Evolutionary conservation across 2,113 vertebrate species (phyloP).

Genomic region (Heterotilapia buettikoferi): DNA sequence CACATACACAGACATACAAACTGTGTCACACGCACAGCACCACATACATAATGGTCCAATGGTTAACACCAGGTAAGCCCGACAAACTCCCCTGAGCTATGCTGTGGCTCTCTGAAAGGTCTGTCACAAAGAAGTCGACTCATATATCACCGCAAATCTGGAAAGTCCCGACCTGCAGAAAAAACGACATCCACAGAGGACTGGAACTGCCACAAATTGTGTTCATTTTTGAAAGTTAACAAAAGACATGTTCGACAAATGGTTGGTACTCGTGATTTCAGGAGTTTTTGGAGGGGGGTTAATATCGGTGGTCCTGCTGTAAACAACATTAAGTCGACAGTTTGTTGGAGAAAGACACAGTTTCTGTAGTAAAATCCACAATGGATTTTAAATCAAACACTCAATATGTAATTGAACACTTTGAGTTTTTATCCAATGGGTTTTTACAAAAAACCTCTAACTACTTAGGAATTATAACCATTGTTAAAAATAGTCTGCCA

Average conservation of each 20-base stretch:
- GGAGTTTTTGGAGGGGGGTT: neutral
- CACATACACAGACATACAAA: neutral
- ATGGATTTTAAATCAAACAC: neutral
- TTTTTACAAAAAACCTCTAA: neutral
- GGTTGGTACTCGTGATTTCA: neutral
- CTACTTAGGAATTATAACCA: neutral
- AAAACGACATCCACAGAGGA: neutral
- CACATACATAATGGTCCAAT: neutral
- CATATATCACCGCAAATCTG: conserved; percentile 13
- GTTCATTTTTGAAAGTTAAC: neutral
- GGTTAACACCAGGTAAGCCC: neutral
- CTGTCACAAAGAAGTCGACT: neutral
- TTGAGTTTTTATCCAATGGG: rapidly evolving
- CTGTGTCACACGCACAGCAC: neutral
- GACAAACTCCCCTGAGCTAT: conserved; percentile 9
- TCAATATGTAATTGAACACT: neutral
- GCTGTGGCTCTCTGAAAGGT: neutral
- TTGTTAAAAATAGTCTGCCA: neutral
- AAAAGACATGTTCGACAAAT: neutral
- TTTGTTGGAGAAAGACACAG: neutral
- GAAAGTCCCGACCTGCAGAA: conserved; percentile 32
- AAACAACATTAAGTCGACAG: neutral
- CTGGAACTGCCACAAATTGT: neutral
- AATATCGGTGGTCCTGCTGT: neutral
- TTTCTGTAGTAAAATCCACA: neutral